phyloP scores from a whole-genome alignment of 1,140 invertebrate species.

The Zaprionus taronus region DNA sequence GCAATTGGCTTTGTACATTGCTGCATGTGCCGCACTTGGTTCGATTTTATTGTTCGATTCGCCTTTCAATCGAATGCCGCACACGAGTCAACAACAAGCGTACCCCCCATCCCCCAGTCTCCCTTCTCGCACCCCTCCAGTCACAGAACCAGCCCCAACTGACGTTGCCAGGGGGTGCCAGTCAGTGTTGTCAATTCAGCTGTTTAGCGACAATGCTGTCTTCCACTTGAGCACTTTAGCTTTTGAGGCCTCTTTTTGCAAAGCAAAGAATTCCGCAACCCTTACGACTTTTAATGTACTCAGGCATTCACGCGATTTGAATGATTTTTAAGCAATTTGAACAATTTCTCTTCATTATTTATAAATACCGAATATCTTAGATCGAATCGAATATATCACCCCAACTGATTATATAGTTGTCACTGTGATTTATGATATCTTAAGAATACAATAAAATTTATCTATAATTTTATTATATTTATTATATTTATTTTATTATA shows the following conservation, averaged over 20 bases:
- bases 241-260: neutral
- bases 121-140: neutral
- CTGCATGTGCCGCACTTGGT: constrained; percentile 43
- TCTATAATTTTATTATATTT: too few relatives aligned
- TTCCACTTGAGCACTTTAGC: neutral
- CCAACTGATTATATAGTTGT: too few relatives aligned
- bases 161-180: neutral
- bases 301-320: too few relatives aligned
- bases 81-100: constrained; percentile 1
- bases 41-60: constrained; percentile 53
- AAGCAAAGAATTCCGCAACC: neutral
- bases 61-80: constrained; percentile 47
- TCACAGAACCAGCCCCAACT: neutral
- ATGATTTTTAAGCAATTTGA: too few relatives aligned
- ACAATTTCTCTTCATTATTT: too few relatives aligned
- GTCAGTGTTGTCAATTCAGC: constrained; percentile 1
- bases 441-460: too few relatives aligned
- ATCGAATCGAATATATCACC: too few relatives aligned
- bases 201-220: neutral
- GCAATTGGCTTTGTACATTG: constrained; percentile 52
- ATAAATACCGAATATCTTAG: too few relatives aligned
- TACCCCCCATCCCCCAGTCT: neutral
- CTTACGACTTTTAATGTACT: neutral
- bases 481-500: too few relatives aligned
- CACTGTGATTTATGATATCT: too few relatives aligned